Conservation (phyloP, 2,888 invertebrate genomes). For the Drosophila mercatorum region DNA sequence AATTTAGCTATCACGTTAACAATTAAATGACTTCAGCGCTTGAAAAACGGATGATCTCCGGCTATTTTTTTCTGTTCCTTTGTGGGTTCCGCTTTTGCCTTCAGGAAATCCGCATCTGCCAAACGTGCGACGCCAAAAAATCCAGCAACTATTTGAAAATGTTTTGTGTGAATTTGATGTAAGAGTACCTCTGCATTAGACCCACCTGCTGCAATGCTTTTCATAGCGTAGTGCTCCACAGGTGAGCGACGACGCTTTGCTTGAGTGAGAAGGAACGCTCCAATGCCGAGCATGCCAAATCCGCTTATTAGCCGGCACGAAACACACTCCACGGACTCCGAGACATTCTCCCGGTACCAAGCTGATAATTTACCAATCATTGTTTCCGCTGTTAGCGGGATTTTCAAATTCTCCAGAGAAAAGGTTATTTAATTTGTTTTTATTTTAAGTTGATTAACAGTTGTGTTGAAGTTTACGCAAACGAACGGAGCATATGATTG, state of each 20-base stretch:
- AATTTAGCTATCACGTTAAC: conserved; percentile 26
- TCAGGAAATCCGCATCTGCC: conserved; percentile 83
- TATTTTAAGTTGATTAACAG: conserved; percentile 10
- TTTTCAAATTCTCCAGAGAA: conserved; percentile 18
- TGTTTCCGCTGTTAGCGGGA: conserved; percentile 5
- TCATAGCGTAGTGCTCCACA: conserved; percentile 70
- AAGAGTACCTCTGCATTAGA: neutral
- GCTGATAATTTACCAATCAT: conserved; percentile 66
- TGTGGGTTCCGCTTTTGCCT: conserved; percentile 44
- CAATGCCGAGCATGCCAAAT: conserved; percentile 87
- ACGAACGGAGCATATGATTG: neutral
- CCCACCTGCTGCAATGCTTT: conserved; percentile 72
- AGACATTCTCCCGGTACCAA: conserved; percentile 62
- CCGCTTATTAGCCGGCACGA: conserved; percentile 87
- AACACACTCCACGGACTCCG: conserved; percentile 85
- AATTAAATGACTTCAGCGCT: conserved; percentile 45
- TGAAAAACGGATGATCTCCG: conserved; percentile 46
- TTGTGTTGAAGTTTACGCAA: conserved; percentile 17
- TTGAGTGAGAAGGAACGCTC: conserved; percentile 87
- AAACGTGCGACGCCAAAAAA: conserved; percentile 87
- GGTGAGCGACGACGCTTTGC: conserved; percentile 85
- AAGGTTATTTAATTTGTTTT: neutral
- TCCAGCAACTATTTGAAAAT: conserved; percentile 85
- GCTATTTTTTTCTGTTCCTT: conserved; percentile 26
- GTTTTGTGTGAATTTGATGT: neutral